phyloP scores from a whole-genome alignment of 2,113 vertebrate species.

The Amblyornis subalaris region DNA sequence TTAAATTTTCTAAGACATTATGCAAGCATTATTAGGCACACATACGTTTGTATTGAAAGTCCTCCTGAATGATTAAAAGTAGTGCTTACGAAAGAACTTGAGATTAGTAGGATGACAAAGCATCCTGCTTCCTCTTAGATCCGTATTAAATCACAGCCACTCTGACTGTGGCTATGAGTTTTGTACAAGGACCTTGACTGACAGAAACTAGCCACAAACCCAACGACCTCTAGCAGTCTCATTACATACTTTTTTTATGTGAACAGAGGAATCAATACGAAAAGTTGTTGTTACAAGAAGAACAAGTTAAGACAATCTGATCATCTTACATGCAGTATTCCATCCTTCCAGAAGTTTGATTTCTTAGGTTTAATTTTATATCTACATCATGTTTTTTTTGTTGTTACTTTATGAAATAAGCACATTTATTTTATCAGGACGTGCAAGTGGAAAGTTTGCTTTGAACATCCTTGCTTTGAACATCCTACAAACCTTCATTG shows the following conservation, averaged over 20 bases:
- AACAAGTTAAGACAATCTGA: neutral
- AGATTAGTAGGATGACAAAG: conserved; percentile 25
- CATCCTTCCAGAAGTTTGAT: neutral
- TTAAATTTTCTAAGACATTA: neutral
- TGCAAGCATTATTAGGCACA: neutral
- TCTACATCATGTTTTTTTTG: neutral
- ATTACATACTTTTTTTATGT: neutral
- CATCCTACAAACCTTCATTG: too few species aligned
- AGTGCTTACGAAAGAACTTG: conserved; percentile 1
- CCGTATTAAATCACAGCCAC: neutral
- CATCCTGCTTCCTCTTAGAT: neutral
- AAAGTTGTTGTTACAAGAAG: neutral
- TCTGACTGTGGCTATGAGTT: neutral
- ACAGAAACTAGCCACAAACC: conserved; percentile 8
- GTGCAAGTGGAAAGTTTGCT: neutral
- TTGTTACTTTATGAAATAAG: neutral
- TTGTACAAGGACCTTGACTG: neutral
- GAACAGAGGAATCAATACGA: neutral
- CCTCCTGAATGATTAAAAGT: conserved; percentile 5
- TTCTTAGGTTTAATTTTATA: neutral
- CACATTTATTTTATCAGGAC: neutral
- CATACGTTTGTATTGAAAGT: neutral
- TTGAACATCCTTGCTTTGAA: neutral
- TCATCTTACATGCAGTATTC: neutral
- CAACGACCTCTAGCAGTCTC: neutral